Base-by-base conservation (phyloP, 2,797 vertebrate species). In the Ibycter americanus region DNA sequence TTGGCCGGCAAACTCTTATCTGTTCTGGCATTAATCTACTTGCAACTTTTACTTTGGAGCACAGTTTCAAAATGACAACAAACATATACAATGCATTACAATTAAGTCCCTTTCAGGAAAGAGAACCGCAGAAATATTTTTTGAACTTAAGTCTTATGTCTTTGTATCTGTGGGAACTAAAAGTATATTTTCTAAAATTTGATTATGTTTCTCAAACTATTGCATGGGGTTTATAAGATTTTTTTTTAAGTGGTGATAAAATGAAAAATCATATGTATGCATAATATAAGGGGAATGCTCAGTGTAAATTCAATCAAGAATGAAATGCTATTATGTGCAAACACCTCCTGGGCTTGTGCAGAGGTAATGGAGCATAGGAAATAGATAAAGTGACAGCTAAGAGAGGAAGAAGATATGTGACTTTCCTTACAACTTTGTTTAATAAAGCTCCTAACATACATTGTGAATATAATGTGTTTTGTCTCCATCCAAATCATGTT, bases 361-460 rank as follows among this genome's bases (percentile, higher is more conserved):
- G 96, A 88, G 54, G 93, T 98, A 98, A 98, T 98, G 97, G 97
- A 97, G 97, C 98, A 95, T 97, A 91, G 87, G 92, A 96, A 98
- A 96, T 88, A 98, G 91, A 94, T 97, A 96, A 62, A 89, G 90
- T 90, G 96, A 85, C 97, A 97, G 96, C 82, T 72, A 95, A 92
- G 96, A 97, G 88, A 96, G 77, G 93, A 92, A 91, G 93, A 96
- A 97, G 85, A 96, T 95, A 78, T 71, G 87, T 94, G 93, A 82
- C 83, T 97, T 97, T 93, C 58, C 32, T 73, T 83, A 79, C 81
- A 97, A 90, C 63, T 96, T 97, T 91, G 78, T 93, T 98, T 98
- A 97, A 96, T 97, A 93, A 97, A 97, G 88, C 80, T 90, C 72
- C 96, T 58, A 91, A 59, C 81, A 54, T 97, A 59, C 47, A 36